These are phyloP conservation scores for Halictus rubicundus DNA, from an alignment of 1,140 invertebrate species.

Conservation along the genomic window DNA sequence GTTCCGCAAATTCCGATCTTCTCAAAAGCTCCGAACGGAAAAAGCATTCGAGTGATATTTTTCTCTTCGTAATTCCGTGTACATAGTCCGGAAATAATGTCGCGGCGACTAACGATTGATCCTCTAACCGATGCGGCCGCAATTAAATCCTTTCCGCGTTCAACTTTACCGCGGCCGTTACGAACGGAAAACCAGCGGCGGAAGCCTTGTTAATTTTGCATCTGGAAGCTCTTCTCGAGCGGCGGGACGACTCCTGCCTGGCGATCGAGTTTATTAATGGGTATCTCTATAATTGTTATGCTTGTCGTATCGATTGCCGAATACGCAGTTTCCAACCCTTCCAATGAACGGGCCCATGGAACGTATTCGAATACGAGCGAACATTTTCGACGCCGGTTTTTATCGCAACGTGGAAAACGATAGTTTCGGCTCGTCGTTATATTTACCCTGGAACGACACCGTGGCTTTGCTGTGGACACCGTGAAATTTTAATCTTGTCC, in stretches of 20 bases:
- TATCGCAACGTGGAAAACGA: not conserved
- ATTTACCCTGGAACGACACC: too few relatives aligned
- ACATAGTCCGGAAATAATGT: too few relatives aligned
- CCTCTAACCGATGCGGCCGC: not conserved
- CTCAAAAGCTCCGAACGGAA: too few relatives aligned
- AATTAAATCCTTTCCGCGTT: constrained; percentile 4
- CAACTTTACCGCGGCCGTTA: not conserved
- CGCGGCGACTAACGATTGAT: not conserved
- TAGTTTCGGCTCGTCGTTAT: constrained; percentile 19
- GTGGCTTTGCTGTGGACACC: too few relatives aligned
- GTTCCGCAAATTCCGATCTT: too few relatives aligned
- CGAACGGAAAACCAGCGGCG: not conserved
- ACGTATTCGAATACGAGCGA: not conserved
- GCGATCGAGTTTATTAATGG: constrained; percentile 35
- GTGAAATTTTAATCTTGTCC: too few relatives aligned
- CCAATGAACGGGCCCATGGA: constrained; percentile 44
- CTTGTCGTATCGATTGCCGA: constrained; percentile 17
- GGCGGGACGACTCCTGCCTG: too few relatives aligned
- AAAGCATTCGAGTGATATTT: too few relatives aligned
- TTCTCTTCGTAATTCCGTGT: too few relatives aligned
- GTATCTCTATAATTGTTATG: constrained; percentile 38
- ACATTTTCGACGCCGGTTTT: constrained; percentile 48
- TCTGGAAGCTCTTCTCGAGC: not conserved
- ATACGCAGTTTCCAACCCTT: constrained; percentile 35
- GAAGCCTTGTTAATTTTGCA: constrained; percentile 22